Evolutionary conservation across 2,113 vertebrate species (phyloP).

Genomic region (Haemorhous mexicanus): DNA sequence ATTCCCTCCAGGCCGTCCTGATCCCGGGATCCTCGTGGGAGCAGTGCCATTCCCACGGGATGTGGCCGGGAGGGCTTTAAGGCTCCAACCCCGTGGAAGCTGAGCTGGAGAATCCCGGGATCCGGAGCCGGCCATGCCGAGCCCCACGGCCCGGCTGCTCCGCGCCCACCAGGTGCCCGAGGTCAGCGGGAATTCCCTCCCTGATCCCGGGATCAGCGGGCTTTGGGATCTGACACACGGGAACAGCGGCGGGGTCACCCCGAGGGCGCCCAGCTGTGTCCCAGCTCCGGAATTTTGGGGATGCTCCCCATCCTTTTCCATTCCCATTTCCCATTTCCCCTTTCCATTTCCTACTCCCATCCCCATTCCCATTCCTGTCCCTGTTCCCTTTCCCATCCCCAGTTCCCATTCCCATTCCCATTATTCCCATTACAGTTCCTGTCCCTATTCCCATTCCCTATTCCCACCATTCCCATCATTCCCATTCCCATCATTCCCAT

Average conservation of each 20-base stretch:
- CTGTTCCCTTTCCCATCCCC: background rate
- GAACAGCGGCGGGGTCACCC: background rate
- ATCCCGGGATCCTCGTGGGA: fast-evolving
- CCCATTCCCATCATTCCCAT: too few species aligned
- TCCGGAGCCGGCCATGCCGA: conserved; percentile 70
- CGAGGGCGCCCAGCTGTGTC: background rate
- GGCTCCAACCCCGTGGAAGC: background rate
- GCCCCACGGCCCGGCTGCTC: conserved; percentile 81
- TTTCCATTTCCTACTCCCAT: too few species aligned
- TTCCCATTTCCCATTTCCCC: too few species aligned
- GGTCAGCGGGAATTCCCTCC: conserved; percentile 70
- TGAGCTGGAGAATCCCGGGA: fast-evolving
- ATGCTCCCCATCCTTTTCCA: background rate
- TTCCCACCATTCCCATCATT: background rate
- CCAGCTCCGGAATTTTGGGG: fast-evolving
- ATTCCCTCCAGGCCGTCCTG: background rate
- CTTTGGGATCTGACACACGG: background rate
- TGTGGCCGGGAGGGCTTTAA: background rate
- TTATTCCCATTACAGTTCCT: too few species aligned
- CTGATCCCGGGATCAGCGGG: fast-evolving
- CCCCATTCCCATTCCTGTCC: background rate
- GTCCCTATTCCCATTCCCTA: too few species aligned
- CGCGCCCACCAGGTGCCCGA: conserved; percentile 86
- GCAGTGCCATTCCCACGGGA: fast-evolving
- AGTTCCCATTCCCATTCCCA: background rate